Base-by-base conservation (phyloP, 2,797 vertebrate genomes). In the Anniella stebbinsi region DNA sequence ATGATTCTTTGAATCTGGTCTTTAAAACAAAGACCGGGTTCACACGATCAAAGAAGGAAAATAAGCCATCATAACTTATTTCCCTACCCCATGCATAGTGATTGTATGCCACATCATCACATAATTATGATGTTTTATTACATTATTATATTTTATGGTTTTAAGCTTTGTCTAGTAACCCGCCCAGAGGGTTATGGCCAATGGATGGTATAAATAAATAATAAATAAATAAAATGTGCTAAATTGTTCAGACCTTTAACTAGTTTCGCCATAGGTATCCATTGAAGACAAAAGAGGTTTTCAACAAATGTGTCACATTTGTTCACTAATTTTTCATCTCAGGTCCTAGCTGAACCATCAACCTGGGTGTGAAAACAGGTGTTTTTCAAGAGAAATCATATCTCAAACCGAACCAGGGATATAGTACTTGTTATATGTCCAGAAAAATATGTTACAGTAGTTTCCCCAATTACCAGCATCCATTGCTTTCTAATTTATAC, bases 191-290 rank as follows among this genome's bases (percentile, higher is more conserved):
- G 4, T 18, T 63, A 21, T 18, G 3, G 60, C 60, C 12, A 63
- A 63, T 63, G 60, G 21, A 11, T 21, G 60, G 60, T 63, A 18
- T 63, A 63, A 18, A 63, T 21, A 63, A 21, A 18, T 63, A 63
- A 63, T 63, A 63, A 63, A 63, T 21, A 63, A 18, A 63, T 63
- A 63, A 63, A 63, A 89, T 93, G 80, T 94, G 93, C 93, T 84
- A 93, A 95, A 93, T 92, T 93, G 95, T 89, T 96, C 94, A 96
- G 92, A 91, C 77, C 95, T 94, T 93, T 97, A 96, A 96, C 88
- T 95, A 92, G 93, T 96, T 96, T 96, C 92, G 96, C 92, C 93
- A 96, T 89, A 95, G 93, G 88, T 96, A 91, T 95, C 94, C 91
- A 87, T 67, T 92, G 87, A 95, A 96, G 92, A 96, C 93, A 93